Percentiles rank a stretch among this genome's conserved stretches.
Evolutionary conservation across 1,140 invertebrate species (phyloP).

Genomic region (Harlomillsia oculata): DNA sequence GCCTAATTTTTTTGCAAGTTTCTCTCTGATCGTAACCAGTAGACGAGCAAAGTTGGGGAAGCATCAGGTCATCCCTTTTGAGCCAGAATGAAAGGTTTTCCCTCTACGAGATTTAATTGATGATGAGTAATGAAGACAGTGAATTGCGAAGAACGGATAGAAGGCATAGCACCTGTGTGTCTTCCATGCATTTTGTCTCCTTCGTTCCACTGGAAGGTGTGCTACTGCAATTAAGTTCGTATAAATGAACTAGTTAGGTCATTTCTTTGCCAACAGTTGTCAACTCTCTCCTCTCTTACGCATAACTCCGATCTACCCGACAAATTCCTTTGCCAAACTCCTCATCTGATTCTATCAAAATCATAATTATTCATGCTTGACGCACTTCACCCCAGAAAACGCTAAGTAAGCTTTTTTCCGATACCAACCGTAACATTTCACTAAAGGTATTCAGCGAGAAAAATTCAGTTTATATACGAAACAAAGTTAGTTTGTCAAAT

Average conservation of each 20-base stretch:
- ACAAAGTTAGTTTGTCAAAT: no score
- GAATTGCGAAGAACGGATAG: constrained; percentile 12
- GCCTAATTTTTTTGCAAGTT: constrained; percentile 7
- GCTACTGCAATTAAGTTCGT: constrained; percentile 10
- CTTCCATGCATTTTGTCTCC: constrained; percentile 1
- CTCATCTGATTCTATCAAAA: background rate
- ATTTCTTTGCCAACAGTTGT: constrained; percentile 1
- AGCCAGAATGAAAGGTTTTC: no score
- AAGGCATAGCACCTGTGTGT: background rate
- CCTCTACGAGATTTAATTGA: constrained; percentile 16
- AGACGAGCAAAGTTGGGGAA: no score
- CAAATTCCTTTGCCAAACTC: constrained; percentile 6
- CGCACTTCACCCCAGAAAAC: background rate
- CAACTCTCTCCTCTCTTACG: no score
- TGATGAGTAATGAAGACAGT: constrained; percentile 14
- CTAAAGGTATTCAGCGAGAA: no score
- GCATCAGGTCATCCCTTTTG: no score
- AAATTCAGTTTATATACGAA: no score
- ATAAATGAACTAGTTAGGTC: constrained; percentile 20
- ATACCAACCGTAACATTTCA: background rate
- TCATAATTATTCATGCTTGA: background rate
- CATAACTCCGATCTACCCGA: no score
- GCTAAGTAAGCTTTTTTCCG: background rate
- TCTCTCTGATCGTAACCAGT: constrained; percentile 8
- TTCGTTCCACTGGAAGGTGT: constrained; percentile 4